Base-by-base conservation (phyloP, 2,797 vertebrate species). In the Fistularia tabacaria region DNA sequence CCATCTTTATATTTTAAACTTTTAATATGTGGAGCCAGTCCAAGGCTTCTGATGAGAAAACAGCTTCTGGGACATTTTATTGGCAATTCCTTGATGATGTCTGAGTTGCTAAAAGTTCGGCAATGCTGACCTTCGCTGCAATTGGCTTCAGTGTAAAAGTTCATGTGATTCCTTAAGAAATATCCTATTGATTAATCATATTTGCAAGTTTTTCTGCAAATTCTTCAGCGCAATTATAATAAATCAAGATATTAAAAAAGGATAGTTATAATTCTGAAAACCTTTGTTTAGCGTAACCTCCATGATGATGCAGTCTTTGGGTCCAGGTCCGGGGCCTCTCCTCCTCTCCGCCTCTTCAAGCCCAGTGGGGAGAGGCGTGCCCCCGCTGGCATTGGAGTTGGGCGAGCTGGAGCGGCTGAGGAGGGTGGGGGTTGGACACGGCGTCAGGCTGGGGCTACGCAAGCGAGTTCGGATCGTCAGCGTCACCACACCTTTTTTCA, bases 251-350 rank as follows among this genome's bases (percentile, higher is more conserved):
- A 42, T 10, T 11, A 42, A 42, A 6, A 42, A 10, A 10, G 12
- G 25, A 25, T 25, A 25, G 5, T 25, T 25, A 25, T 25, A 5
- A 25, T 25, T 3, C 2, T 25, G 5, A 25, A 25, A 1, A 85
- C 83, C 81, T 83, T 87, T 98, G 59, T 93, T 92, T 36, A 98
- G 93, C 0, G 94, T 93, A 50, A 98, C 94, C 66, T 99, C 96
- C 95, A 98, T 99, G 71, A 98, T 88, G 7, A 98, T 90, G 65
- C 94, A 91, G 83, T 98, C 95, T 68, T 98, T 99, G 0, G 95
- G 94, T 36, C 95, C 95, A 0, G 92, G 95, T 2, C 77, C 74
- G 0, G 62, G 69, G 9, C 90, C 88, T 63, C 88, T 94, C 45
- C 90, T 91, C 62, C 76, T 43, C 0, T 92, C 92, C 0, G 61